Base-by-base conservation (phyloP, 2,888 invertebrate genomes). In the Resseliella maxima region DNA sequence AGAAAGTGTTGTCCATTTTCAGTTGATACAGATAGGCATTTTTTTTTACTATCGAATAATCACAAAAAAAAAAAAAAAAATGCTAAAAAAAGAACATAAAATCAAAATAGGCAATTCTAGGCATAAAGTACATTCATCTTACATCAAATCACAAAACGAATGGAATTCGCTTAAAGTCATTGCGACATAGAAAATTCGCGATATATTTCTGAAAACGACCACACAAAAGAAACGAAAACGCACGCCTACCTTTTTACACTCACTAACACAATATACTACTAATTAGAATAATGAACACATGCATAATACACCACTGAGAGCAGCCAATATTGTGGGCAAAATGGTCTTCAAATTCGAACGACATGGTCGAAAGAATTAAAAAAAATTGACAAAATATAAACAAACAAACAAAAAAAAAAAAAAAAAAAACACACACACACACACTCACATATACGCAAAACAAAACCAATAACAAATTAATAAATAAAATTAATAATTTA, bases 181-280 rank as follows among this genome's bases (percentile, higher is more conserved):
- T 72, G 59, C 18, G 50, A 50, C 59, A 59, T 24, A 27, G 24
- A 59, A 59, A 2, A 24, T 59, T 59, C 24, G 18, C 59, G 59
- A 50, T 18, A 50, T 18, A 0, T 27, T 59, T 5, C 31, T 15
- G 46, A 59, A 31, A 31, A 72, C 72, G 72, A 72, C 72, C 31
- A 31, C n/a, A 72, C 27, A 31, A 72, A 72, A 59, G 72, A 15
- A 72, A 72, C 72, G 72, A 72, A 72, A 31, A 72, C 72, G 72
- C 72, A 72, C 72, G 72, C 72, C 72, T 72, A 72, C 72, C 72
- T 72, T 72, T 72, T 72, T 72, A 72, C 72, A 72, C 72, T 72
- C 72, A 72, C 72, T 72, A 31, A 31, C 3, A 31, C 72, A 72
- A 72, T 31, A 35, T 31, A 59, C 59, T 27, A 59, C 59, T 59